Percentiles rank a stretch among this genome's conserved stretches.
Conservation (phyloP, 2,113 vertebrate genomes). For the Excalfactoria chinensis region DNA sequence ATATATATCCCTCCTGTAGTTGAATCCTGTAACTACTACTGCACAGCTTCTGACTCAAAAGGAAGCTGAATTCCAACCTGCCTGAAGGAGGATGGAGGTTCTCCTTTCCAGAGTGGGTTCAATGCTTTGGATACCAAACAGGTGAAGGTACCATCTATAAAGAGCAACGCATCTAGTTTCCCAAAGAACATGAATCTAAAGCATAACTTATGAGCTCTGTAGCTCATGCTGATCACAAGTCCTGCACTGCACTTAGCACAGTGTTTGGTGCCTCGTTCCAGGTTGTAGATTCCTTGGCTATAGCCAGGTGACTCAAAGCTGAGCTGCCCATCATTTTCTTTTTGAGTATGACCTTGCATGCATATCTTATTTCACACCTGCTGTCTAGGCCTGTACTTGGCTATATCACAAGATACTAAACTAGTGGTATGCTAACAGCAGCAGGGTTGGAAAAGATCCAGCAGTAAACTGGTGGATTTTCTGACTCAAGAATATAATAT, state of each 20-base stretch:
- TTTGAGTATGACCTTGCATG: not conserved
- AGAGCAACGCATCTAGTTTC: not conserved
- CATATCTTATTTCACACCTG: accelerated
- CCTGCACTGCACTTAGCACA: not conserved
- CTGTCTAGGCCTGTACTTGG: not conserved
- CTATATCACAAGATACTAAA: not conserved
- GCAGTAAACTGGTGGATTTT: not conserved
- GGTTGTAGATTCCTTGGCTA: not conserved
- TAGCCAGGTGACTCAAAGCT: not conserved
- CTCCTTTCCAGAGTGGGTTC: not conserved
- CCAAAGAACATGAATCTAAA: not conserved
- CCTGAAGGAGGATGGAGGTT: not conserved
- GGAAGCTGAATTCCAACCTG: not conserved
- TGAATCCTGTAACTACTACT: not conserved
- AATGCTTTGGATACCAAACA: not conserved
- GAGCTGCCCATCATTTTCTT: not conserved
- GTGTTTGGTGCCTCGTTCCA: not conserved
- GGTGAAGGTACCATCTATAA: not conserved
- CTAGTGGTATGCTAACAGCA: not conserved
- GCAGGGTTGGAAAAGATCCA: not conserved
- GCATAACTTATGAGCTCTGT: not conserved
- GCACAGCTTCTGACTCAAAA: not conserved
- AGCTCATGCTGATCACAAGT: not conserved
- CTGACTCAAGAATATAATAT: not conserved
- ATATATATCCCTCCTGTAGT: not conserved